Evolutionary conservation across 2,888 invertebrate genomes (phyloP), one percentile per base, ranked within the genome.

Genomic region (Parnassius mnemosyne): DNA sequence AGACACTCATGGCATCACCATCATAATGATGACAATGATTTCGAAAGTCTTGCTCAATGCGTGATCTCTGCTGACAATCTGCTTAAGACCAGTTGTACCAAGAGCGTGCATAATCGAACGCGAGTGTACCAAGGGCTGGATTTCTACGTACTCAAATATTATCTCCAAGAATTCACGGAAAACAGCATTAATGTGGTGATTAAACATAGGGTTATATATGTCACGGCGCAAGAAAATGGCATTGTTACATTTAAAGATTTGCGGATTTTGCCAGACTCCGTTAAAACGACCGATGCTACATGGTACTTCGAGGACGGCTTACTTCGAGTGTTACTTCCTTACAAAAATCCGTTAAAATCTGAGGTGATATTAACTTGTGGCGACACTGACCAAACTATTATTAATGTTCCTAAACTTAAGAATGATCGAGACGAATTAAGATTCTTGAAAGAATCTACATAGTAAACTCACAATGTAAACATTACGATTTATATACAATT

Each of bases 201-300:
- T 12, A 41, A 55, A 11, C 20, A 51, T 25, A 2, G 55, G 10
- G 60, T 47, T 3, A 25, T 60, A 11, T 51, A 20, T 50, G 51
- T 60, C 3, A 51, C 12, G 12, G 60, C 34, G 1, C 10, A 10
- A 9, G 20, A 54, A 49, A 25, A 10, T 13, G 10, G 13, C 11
- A 9, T 42, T 10, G 16, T 7, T 3, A 12, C 53, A 1, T 64
- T 60, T 44, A 53, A 51, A 13, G 63, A 64, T 25, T 53, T 61
- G 25, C 49, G 64, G 10, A 57, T 61, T 9, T 10, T 66, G 43
- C 66, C 66, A 42, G 61, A 61, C n/a, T 57, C 57, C 11, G 59
- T 66, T 42, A 59, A 64, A 1, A 46, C 50, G 5, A 44, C 43
- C 42, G 47, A 51, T 3, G 66, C 66, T 0, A 16, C 44, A 9